Base-by-base conservation (phyloP, 37 sponge, comb jelly and placozoan species). In the Beroe forskalii region DNA sequence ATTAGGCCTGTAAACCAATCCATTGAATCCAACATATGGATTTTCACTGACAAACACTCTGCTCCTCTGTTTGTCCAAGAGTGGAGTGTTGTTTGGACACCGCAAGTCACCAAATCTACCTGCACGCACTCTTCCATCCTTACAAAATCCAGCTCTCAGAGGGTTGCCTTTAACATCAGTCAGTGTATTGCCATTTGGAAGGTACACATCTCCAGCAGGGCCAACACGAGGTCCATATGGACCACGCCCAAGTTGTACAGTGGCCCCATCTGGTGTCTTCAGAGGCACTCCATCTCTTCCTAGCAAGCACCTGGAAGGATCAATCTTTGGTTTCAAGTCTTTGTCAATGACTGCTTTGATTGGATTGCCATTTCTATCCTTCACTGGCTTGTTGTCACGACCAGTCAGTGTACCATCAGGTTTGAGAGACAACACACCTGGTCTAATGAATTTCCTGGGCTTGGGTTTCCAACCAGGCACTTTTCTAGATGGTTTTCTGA, bases 161-260 rank as follows among this genome's bases (percentile, higher is more conserved):
- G 24, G 28, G 24, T 43, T 80, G 27, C 30, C 40, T 4, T 80
- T 80, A 1, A 1, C 20, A 44, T 40, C 86, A 4, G 17, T 44
- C 24, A 80, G 28, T 23, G 35, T 23, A 42, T 4, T 27, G 8
- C 86, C 86, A 44, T 80, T n/a, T 44, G 86, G 86, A 0, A 23
- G 37, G 55, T 44, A 80, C 9, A 80, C 27, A 32, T n/a, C 30
- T 6, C 86, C 86, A 42, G 24, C 28, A 0, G 86, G 55, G n/a
- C 55, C 55, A 40, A 80, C 86, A 14, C 86, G n/a, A 24, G 86
- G 86, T 28, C 86, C 86, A 80, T 80, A 43, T 19, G 22, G 17
- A 23, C 86, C 86, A 23, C 35, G 86, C 0, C 86, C 86, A 14
- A 44, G 48, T 23, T 37, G 12, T 41, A 80, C 42, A 8, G 48